A percentile compares a stretch with the other conserved stretches of the same genome.
Evolutionary conservation across 2,113 vertebrate species (phyloP).

Genomic region (Bos taurus): DNA sequence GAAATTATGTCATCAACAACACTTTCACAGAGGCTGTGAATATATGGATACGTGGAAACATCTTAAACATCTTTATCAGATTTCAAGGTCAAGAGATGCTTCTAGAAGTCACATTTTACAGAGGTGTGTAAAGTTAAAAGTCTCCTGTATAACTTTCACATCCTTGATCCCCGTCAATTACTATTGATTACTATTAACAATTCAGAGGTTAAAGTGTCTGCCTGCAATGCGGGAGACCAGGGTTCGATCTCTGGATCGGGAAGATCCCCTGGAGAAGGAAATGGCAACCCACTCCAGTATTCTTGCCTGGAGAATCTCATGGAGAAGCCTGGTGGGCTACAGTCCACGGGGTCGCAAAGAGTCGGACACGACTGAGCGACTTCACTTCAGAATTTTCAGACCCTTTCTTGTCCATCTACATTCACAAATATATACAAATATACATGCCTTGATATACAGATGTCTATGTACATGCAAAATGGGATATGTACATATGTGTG

Average conservation of each 20-base stretch:
- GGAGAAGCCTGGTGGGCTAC: too few relatives aligned
- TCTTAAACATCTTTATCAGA: not conserved
- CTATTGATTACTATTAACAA: accelerated
- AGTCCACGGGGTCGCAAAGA: too few relatives aligned
- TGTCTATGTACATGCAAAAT: accelerated
- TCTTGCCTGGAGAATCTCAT: too few relatives aligned
- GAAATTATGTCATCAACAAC: accelerated
- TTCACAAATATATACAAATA: not conserved
- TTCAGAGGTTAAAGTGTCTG: too few relatives aligned
- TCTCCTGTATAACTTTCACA: accelerated
- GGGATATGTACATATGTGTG: accelerated
- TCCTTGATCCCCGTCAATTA: accelerated
- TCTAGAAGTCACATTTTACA: not conserved
- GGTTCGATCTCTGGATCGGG: too few relatives aligned
- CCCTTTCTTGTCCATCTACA: not conserved
- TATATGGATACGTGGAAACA: accelerated
- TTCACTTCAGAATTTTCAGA: not conserved
- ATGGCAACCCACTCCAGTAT: too few relatives aligned
- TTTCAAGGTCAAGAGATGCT: not conserved
- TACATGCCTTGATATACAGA: accelerated
- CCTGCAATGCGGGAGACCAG: too few relatives aligned
- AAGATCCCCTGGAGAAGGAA: too few relatives aligned
- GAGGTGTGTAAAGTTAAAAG: accelerated
- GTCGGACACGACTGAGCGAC: too few relatives aligned
- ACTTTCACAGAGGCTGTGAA: not conserved